Conservation (phyloP, 1,140 invertebrate genomes). For the Artemia franciscana region DNA sequence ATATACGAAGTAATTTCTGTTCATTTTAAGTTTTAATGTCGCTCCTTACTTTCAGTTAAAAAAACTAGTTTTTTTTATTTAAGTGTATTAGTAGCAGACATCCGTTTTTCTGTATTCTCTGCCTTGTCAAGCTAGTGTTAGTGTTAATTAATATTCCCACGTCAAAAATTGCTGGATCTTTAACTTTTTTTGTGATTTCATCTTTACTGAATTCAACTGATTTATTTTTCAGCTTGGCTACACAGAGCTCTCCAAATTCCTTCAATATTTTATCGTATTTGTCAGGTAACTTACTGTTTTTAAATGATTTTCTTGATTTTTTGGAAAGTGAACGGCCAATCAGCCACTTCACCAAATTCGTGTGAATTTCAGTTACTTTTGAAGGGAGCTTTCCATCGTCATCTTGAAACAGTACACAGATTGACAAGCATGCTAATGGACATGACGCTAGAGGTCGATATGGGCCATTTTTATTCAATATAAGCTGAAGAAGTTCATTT, state of each 20-base stretch:
- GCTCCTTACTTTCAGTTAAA: no score
- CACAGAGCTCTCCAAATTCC: constrained; percentile 14
- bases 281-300: not conserved
- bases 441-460: constrained; percentile 13
- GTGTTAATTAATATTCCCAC: no score
- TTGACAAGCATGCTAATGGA: constrained; percentile 14
- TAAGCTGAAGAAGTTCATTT: constrained; percentile 9
- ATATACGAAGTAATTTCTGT: no score
- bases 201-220: no score
- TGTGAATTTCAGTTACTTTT: constrained; percentile 9
- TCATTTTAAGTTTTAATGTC: no score
- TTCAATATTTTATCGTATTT: constrained; percentile 11
- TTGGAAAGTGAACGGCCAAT: constrained; percentile 1
- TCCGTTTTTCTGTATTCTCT: constrained; percentile 5
- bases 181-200: no score
- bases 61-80: no score
- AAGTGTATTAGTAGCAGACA: constrained; percentile 8
- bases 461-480: no score
- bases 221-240: no score
- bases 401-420: constrained; percentile 15
- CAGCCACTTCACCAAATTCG: constrained; percentile 7
- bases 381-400: constrained; percentile 9
- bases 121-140: no score
- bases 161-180: no score
- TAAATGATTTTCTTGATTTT: not conserved